Conservation (phyloP, 2,888 invertebrate genomes). For the Lithophane semibrunnea region DNA sequence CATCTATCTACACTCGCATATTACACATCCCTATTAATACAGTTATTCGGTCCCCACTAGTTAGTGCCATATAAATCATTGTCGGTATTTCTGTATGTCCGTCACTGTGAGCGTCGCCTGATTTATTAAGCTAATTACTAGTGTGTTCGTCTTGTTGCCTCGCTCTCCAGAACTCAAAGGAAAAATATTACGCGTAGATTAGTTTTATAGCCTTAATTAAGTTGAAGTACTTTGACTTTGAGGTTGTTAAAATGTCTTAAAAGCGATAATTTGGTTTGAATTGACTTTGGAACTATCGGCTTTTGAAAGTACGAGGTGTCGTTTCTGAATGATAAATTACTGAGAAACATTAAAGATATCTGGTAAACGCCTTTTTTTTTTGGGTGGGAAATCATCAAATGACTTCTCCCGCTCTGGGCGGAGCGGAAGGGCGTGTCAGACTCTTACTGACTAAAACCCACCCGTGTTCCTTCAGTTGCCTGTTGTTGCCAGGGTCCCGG, state of each 20-base stretch:
- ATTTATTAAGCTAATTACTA: conserved; percentile 82
- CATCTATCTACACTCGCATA: conserved; percentile 20
- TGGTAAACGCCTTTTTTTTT: neutral
- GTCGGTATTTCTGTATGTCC: conserved; percentile 78
- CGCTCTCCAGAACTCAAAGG: conserved; percentile 43
- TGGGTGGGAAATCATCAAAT: too few relatives aligned
- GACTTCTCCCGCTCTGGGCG: too few relatives aligned
- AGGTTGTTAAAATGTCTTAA: conserved; percentile 41
- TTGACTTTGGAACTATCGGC: conserved; percentile 51
- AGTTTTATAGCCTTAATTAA: conserved; percentile 58
- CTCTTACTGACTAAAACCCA: too few relatives aligned
- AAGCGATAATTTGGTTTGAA: conserved; percentile 54
- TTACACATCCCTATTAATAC: conserved; percentile 51
- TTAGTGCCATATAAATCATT: conserved; percentile 76
- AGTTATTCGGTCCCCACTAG: conserved; percentile 54
- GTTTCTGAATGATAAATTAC: conserved; percentile 44
- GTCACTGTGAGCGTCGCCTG: conserved; percentile 77
- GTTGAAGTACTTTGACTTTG: conserved; percentile 54
- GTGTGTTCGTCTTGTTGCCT: conserved; percentile 58
- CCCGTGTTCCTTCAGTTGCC: too few relatives aligned
- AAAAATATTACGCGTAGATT: conserved; percentile 56
- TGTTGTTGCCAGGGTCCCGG: too few relatives aligned
- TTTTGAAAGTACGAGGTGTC: conserved; percentile 33
- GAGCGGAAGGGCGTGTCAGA: too few relatives aligned
- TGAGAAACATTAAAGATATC: conserved; percentile 27